Evolutionary conservation across 2,888 invertebrate species (phyloP).

Genomic region (Thysanoteuthis rhombus): DNA sequence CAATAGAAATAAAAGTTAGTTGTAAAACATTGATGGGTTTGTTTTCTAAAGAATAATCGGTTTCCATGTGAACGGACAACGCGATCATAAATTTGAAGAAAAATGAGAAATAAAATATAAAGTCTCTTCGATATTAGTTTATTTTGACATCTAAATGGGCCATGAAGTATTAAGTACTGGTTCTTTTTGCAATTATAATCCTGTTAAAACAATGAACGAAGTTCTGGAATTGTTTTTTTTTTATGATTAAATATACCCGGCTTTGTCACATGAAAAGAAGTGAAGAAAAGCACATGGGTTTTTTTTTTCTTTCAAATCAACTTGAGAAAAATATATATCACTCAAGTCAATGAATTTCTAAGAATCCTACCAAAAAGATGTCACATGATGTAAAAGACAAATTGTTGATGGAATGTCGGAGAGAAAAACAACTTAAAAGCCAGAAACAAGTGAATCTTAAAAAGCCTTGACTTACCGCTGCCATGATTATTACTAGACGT

Average conservation of each 20-base stretch:
- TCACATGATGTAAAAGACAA: not conserved
- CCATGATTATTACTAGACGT: not conserved
- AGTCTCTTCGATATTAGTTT: not conserved
- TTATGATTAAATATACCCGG: too few relatives aligned
- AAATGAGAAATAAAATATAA: not conserved
- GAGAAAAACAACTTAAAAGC: not conserved
- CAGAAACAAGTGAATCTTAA: not conserved
- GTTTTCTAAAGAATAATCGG: too few relatives aligned
- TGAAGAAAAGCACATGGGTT: not conserved
- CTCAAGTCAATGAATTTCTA: too few relatives aligned
- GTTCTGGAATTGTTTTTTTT: not conserved
- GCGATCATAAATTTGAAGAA: not conserved
- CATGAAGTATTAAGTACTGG: too few relatives aligned
- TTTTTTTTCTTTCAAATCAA: not conserved
- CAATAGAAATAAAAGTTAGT: too few relatives aligned
- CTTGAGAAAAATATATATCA: too few relatives aligned
- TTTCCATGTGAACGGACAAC: too few relatives aligned
- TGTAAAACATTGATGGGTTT: too few relatives aligned
- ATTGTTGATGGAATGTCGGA: not conserved
- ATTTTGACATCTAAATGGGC: not conserved
- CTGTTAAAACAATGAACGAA: not conserved
- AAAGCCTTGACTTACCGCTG: not conserved
- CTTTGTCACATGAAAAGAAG: not conserved
- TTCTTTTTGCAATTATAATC: not conserved
- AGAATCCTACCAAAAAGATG: not conserved